Evolutionary conservation across 92 coral and sea anemone species (phyloP).

Genomic region (Parazoanthus swiftii): DNA sequence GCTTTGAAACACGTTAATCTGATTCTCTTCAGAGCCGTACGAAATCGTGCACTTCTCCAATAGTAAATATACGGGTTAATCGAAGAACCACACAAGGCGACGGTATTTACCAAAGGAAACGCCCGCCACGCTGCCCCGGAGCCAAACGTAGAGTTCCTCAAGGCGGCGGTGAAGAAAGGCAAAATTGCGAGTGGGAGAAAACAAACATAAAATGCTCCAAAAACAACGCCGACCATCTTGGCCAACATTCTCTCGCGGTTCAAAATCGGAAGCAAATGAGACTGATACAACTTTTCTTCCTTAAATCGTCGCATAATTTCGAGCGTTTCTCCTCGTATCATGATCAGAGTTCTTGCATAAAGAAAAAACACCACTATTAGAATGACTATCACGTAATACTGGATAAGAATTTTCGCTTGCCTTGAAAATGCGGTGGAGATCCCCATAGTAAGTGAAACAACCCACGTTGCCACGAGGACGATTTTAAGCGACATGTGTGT

Average conservation of each 20-base stretch:
- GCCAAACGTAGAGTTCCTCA: constrained; percentile 37
- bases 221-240: constrained; percentile 62
- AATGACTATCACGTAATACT: constrained; percentile 69
- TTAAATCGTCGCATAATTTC: constrained; percentile 37
- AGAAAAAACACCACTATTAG: constrained; percentile 53
- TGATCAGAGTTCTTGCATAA: constrained; percentile 56
- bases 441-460: constrained; percentile 61
- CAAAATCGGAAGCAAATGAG: constrained; percentile 43
- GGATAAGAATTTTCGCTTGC: constrained; percentile 59
- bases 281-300: constrained; percentile 18
- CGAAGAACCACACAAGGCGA: constrained; percentile 72
- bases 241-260: constrained; percentile 69
- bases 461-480: constrained; percentile 64
- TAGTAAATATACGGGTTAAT: constrained; percentile 80
- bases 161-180: constrained; percentile 54
- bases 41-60: constrained; percentile 77
- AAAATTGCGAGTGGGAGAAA: constrained; percentile 65
- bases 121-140: constrained; percentile 49
- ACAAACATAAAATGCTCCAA: constrained; percentile 76
- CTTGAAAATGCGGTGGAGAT: constrained; percentile 60
- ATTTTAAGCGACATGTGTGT: constrained; percentile 48
- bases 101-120: constrained; percentile 79
- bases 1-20: background rate
- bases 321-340: constrained; percentile 55
- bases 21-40: constrained; percentile 54